Evolutionary conservation across 2,888 invertebrate genomes (phyloP), one percentile per base, ranked within the genome.

Genomic region (Electrophaes corylata): DNA sequence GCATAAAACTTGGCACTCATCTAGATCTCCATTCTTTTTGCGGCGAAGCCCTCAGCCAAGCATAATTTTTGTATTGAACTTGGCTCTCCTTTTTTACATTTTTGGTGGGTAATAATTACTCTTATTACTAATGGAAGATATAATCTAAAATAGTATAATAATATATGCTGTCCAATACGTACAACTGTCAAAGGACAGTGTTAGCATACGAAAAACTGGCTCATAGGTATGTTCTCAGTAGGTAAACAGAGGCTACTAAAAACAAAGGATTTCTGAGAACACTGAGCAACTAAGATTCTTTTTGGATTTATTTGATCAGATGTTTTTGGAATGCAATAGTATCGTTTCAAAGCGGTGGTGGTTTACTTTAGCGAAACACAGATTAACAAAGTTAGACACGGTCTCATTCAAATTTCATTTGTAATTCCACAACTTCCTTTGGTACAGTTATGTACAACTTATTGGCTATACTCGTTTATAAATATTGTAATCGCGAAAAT

Each of bases 231-330:
- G 46, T 54, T 57, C 50, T 41, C n/a, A 23, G 56, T 46, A 58
- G 62, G 58, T 46, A 58, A 64, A 64, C 60, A 62, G n/a, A n/a
- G 47, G 12, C 35, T 48, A 29, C 48, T 40, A 39, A 41, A 67
- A 57, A 78, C 78, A 78, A 78, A 75, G 71, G 72, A 68, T 71
- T 72, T 73, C 52, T 54, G 35, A 62, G 56, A 58, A 55, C 55
- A 60, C 44, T 35, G 46, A 52, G 48, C 51, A 48, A 53, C 57
- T 48, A 66, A 67, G 72, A 74, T 71, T 75, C 66, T 71, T 72
- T 53, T 72, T 84, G 81, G 90, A 90, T 90, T 90, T 89, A 85
- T 90, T 89, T 87, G 76, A 79, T 80, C 90, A 90, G 88, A 67
- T 90, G 91, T 80, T 76, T 74, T 70, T 63, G 75, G 79, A 79